These are phyloP conservation scores for Rhinogobio ventralis DNA, from an alignment of 2,797 vertebrate species.

Conservation along the genomic window DNA sequence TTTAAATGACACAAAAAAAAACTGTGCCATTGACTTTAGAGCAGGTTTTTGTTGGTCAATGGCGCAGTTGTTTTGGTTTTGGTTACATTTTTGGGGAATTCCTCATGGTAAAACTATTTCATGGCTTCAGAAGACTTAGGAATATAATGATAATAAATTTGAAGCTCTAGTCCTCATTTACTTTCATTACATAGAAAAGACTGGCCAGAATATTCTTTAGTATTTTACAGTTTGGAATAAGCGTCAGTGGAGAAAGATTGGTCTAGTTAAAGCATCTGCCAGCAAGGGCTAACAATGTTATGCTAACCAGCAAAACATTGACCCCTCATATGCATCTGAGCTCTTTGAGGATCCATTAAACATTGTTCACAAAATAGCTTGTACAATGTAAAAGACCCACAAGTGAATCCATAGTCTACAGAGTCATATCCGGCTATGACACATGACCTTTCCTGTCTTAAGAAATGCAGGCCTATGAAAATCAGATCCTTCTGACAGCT, in stretches of 20 bases:
- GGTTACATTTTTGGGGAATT: background rate
- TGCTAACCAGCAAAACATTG: background rate
- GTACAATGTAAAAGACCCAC: slow-evolving; percentile 4
- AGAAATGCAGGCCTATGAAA: slow-evolving; percentile 46
- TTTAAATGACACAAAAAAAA: too few species aligned
- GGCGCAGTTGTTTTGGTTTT: background rate
- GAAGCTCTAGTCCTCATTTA: background rate
- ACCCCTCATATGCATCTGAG: background rate
- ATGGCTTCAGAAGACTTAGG: background rate
- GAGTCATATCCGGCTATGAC: slow-evolving; percentile 25
- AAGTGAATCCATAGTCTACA: background rate
- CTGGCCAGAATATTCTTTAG: background rate
- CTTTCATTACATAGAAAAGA: background rate
- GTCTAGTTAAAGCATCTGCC: background rate
- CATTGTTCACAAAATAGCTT: background rate
- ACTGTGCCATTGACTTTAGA: too few species aligned
- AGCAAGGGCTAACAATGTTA: background rate
- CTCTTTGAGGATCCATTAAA: slow-evolving; percentile 5
- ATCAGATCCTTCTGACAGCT: slow-evolving; percentile 49
- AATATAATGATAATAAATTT: background rate
- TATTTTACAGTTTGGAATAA: background rate
- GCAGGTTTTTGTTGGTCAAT: too few species aligned
- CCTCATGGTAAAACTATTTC: background rate
- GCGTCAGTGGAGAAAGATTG: background rate
- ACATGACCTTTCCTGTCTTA: slow-evolving; percentile 41